phyloP scores from a whole-genome alignment of 37 sponge, comb jelly and placozoan genomes.

The Hormiphora californensis region DNA sequence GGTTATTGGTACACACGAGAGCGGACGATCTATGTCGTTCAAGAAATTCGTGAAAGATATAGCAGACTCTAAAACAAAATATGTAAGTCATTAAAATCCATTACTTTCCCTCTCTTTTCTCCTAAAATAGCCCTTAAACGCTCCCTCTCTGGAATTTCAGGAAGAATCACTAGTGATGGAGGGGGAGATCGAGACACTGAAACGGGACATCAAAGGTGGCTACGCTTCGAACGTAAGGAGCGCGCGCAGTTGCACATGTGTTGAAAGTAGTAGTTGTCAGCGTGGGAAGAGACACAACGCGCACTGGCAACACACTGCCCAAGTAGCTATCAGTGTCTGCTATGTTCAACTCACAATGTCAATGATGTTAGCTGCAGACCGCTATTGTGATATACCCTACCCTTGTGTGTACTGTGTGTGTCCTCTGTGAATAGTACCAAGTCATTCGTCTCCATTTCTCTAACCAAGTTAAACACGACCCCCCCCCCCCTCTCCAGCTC shows the following conservation, averaged over 20 bases:
- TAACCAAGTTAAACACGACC: too few species aligned
- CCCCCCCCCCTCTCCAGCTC: too few species aligned
- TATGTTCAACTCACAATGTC: too few species aligned
- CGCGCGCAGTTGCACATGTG: not conserved
- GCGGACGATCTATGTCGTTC: slow-evolving; percentile 4
- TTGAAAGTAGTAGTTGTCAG: too few species aligned
- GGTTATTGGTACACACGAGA: slow-evolving; percentile 5
- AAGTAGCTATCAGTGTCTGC: too few species aligned
- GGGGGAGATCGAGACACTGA: slow-evolving; percentile 4
- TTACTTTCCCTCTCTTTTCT: not conserved
- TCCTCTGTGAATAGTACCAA: too few species aligned
- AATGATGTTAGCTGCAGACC: too few species aligned
- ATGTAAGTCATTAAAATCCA: not conserved
- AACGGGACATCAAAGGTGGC: slow-evolving; percentile 2
- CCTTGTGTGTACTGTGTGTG: too few species aligned
- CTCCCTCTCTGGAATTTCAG: not conserved
- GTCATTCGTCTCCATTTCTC: too few species aligned
- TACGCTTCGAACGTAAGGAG: slow-evolving; percentile 10
- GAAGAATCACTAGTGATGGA: slow-evolving; percentile 40
- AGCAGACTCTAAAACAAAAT: slow-evolving; percentile 46
- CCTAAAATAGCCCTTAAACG: not conserved
- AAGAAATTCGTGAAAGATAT: slow-evolving; percentile 51
- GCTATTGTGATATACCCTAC: too few species aligned
- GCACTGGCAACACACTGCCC: too few species aligned
- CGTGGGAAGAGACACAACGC: too few species aligned